Percentiles rank a stretch among this genome's conserved stretches.
Conservation (phyloP, 2,888 invertebrate species). For the Ormyrus nitidulus region DNA sequence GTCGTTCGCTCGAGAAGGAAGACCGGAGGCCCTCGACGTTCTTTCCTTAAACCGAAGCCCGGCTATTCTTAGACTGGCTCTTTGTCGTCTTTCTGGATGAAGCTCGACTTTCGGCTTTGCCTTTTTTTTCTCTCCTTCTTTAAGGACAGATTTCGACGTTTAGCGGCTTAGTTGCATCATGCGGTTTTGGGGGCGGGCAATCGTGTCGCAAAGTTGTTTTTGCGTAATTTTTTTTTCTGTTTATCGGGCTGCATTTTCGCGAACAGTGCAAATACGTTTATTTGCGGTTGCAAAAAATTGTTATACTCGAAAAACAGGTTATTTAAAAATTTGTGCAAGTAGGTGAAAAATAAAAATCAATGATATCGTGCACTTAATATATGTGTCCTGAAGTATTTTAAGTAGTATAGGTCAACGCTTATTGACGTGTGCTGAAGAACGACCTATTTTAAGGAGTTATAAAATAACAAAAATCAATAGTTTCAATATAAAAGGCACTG, state of each 20-base stretch:
- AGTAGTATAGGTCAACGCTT: slow-evolving; percentile 44
- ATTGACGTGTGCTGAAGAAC: slow-evolving; percentile 16
- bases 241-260: too few species aligned
- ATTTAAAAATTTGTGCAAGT: too few species aligned
- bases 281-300: too few species aligned
- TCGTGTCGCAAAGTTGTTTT: neutral
- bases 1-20: too few species aligned
- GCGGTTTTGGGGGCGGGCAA: neutral
- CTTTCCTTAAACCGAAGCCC: neutral
- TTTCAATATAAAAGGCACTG: too few species aligned
- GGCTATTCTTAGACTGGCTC: slow-evolving; percentile 19
- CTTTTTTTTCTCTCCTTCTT: neutral
- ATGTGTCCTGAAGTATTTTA: slow-evolving; percentile 11
- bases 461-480: slow-evolving; percentile 17
- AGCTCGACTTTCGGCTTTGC: slow-evolving; percentile 16
- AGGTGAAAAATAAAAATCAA: too few species aligned
- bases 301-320: too few species aligned
- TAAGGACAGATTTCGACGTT: slow-evolving; percentile 19
- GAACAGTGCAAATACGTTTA: too few species aligned
- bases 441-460: slow-evolving; percentile 13
- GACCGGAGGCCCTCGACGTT: neutral
- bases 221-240: neutral
- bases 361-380: too few species aligned
- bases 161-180: slow-evolving; percentile 1
- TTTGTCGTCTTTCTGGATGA: slow-evolving; percentile 15